A percentile compares a stretch with the other conserved stretches of the same genome.
These are phyloP conservation scores for Meteorus colon DNA, from an alignment of 2,888 invertebrate genomes.

Conservation along the genomic window DNA sequence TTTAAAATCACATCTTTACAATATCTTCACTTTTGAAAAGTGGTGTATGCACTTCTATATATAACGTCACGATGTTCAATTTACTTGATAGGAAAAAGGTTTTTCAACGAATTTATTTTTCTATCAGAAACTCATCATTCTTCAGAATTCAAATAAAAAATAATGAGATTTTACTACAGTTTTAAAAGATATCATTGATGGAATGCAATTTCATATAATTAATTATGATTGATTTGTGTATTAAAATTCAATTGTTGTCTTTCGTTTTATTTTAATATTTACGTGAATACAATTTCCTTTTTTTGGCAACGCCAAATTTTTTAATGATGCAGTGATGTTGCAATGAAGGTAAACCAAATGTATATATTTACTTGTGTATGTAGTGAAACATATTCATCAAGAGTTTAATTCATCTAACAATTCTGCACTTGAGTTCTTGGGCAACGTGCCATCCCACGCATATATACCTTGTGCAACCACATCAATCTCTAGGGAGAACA, in stretches of 20 bases:
- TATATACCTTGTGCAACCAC: neutral
- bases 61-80: neutral
- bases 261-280: neutral
- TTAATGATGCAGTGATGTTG: neutral
- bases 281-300: neutral
- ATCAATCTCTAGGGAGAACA: slow-evolving; percentile 11
- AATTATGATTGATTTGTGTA: neutral
- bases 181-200: neutral
- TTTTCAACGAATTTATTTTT: too few relatives aligned
- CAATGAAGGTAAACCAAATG: neutral
- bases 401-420: neutral
- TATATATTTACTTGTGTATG: neutral
- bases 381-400: neutral
- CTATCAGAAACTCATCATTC: too few relatives aligned
- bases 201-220: neutral
- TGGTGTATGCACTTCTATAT: neutral
- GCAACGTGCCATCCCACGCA: neutral
- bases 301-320: too few relatives aligned
- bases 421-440: neutral
- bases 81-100: too few relatives aligned
- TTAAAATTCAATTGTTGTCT: neutral
- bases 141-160: neutral
- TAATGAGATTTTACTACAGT: too few relatives aligned
- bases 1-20: neutral
- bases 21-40: neutral